Evolutionary conservation across 2,888 invertebrate genomes (phyloP), one percentile per base, ranked within the genome.

Genomic region (Rhabditophanes sp.): DNA sequence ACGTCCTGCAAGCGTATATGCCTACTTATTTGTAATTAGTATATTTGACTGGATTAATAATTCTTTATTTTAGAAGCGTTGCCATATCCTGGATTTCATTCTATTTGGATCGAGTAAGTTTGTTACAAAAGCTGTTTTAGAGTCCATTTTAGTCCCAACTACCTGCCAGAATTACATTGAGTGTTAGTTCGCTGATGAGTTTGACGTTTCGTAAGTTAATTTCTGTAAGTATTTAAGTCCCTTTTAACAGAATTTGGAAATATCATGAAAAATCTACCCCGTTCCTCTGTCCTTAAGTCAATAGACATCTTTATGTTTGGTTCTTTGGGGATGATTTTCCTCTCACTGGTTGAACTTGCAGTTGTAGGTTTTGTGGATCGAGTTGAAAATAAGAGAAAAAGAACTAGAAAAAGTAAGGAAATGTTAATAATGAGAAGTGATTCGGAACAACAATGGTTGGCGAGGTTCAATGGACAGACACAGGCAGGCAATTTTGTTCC

Each of bases 31-130:
- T 61, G 9, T 9, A 22, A 9, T 9, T 22, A 9, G 23, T 9
- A 22, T 22, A 9, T 9, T 22, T 9, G 23, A 22, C 23, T 22
- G 9, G 23, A 9, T 22, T 22, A 22, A 9, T 9, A 22, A 9
- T 9, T 9, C 9, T 9, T 9, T 9, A 9, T 9, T 22, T 22
- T 22, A 22, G 23, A 22, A 56, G 60, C 3, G 63, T 63, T 8
- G 63, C 65, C 36, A 63, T 63, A 20, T 52, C 53, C 1, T 64
- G 65, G 64, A 65, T 64, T 22, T 58, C 64, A 1, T 64, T 64
- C 34, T 65, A 62, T n/a, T n/a, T n/a, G n/a, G n/a, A n/a, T n/a
- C n/a, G n/a, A n/a, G n/a, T n/a, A n/a, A n/a, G 64, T 60, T 64
- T 25, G 65, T 64, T 31, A 64, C 60, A 3, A 56, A 56, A 32